Percentiles rank a stretch among this genome's conserved stretches.
Conservation (phyloP, 2,888 invertebrate genomes). For the Muschampia plurimacula region DNA sequence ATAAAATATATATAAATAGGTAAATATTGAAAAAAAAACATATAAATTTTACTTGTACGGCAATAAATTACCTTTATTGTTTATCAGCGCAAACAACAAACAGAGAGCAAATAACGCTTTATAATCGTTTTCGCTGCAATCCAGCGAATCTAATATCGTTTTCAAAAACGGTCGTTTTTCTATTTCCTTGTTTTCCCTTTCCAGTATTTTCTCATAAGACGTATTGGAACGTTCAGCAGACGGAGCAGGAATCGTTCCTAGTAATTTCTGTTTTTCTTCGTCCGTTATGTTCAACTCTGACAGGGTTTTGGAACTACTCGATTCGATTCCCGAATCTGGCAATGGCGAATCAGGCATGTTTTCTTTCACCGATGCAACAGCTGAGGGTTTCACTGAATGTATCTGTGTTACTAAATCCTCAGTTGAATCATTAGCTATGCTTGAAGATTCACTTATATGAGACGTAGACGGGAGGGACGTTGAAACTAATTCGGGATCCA, state of each 20-base stretch:
- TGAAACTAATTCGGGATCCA: constrained; percentile 81
- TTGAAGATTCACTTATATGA: constrained; percentile 80
- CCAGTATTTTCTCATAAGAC: constrained; percentile 65
- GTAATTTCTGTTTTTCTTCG: constrained; percentile 94
- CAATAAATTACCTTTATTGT: constrained; percentile 94
- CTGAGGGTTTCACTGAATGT: constrained; percentile 56
- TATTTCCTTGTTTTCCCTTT: constrained; percentile 74
- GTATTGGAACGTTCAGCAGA: constrained; percentile 56
- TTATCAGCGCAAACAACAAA: constrained; percentile 96
- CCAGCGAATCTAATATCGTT: constrained; percentile 94
- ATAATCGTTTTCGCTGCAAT: constrained; percentile 97
- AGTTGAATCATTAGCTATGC: constrained; percentile 78
- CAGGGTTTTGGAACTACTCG: constrained; percentile 67
- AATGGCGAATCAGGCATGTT: constrained; percentile 82
- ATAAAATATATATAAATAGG: neutral
- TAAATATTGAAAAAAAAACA: constrained; percentile 19
- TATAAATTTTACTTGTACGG: neutral
- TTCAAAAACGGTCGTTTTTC: constrained; percentile 93
- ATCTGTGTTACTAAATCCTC: constrained; percentile 79
- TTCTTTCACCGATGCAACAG: constrained; percentile 53
- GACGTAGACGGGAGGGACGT: constrained; percentile 82
- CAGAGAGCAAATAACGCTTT: constrained; percentile 96
- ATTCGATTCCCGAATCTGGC: constrained; percentile 78
- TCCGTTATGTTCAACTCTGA: constrained; percentile 91
- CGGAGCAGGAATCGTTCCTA: constrained; percentile 58